Percentiles rank a stretch among this genome's conserved stretches.
Conservation (phyloP, 2,113 vertebrate genomes). For the Otolemur garnettii region DNA sequence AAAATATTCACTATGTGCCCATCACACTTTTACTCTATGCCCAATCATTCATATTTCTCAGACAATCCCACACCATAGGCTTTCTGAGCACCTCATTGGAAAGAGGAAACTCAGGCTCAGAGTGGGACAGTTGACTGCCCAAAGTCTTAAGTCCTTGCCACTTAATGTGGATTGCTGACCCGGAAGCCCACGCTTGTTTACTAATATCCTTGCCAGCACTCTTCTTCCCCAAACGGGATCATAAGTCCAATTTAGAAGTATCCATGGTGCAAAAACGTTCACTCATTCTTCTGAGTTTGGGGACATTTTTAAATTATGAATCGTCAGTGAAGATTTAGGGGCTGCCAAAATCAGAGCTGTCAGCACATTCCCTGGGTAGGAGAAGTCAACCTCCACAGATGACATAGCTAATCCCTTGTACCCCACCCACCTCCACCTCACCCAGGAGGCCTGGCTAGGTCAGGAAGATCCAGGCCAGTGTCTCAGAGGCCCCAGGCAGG, state of each 20-base stretch:
- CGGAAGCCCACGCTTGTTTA: fast-evolving
- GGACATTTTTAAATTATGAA: not conserved
- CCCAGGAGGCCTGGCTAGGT: conserved; percentile 69
- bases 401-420: conserved; percentile 78
- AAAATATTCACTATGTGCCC: not conserved
- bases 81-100: fast-evolving
- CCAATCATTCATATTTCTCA: fast-evolving
- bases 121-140: fast-evolving
- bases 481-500: not conserved
- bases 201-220: fast-evolving
- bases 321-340: conserved; percentile 58
- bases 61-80: fast-evolving
- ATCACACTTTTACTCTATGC: fast-evolving
- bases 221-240: not conserved
- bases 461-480: not conserved
- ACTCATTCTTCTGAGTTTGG: not conserved
- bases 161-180: fast-evolving
- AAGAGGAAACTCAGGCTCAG: not conserved
- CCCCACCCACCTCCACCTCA: conserved; percentile 66
- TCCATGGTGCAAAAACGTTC: fast-evolving
- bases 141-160: not conserved
- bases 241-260: fast-evolving
- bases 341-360: conserved; percentile 62
- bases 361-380: conserved; percentile 79
- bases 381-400: conserved; percentile 73